These are phyloP conservation scores for Pinna nobilis DNA, from an alignment of 1,140 invertebrate genomes.

Conservation along the genomic window DNA sequence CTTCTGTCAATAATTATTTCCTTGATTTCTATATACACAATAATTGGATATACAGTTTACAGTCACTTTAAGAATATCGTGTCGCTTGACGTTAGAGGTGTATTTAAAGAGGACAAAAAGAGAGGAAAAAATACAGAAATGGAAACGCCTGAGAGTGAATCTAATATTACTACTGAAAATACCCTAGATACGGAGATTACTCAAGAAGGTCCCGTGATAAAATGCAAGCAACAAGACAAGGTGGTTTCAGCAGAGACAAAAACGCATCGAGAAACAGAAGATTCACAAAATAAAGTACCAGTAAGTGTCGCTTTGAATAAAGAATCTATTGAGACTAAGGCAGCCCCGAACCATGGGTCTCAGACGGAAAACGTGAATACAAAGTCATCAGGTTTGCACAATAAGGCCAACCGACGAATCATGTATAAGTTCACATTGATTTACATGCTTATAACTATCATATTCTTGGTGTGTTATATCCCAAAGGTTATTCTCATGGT, in stretches of 20 bases:
- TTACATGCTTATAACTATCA: constrained; percentile 21
- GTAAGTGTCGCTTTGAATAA: too few species aligned
- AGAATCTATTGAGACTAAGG: not conserved
- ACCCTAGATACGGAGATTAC: not conserved
- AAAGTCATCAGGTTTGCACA: not conserved
- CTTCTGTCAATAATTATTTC: not conserved
- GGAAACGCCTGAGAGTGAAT: not conserved
- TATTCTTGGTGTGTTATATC: constrained; percentile 33
- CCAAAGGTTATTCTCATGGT: constrained; percentile 21
- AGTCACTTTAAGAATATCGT: not conserved
- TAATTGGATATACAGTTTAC: constrained; percentile 2
- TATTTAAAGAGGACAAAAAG: not conserved
- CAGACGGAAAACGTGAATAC: not conserved
- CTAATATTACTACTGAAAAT: not conserved
- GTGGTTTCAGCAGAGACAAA: not conserved
- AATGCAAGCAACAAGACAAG: not conserved
- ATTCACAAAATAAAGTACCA: not conserved
- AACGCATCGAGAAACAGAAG: not conserved
- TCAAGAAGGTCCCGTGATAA: not conserved
- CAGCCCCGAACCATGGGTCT: not conserved
- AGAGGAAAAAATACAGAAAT: not conserved
- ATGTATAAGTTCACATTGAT: constrained; percentile 10
- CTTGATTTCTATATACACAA: constrained; percentile 13
- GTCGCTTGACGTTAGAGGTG: not conserved
- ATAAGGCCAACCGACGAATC: not conserved